Evolutionary conservation across 2,888 invertebrate species (phyloP), one percentile per base, ranked within the genome.

Genomic region (Spialia ferax): DNA sequence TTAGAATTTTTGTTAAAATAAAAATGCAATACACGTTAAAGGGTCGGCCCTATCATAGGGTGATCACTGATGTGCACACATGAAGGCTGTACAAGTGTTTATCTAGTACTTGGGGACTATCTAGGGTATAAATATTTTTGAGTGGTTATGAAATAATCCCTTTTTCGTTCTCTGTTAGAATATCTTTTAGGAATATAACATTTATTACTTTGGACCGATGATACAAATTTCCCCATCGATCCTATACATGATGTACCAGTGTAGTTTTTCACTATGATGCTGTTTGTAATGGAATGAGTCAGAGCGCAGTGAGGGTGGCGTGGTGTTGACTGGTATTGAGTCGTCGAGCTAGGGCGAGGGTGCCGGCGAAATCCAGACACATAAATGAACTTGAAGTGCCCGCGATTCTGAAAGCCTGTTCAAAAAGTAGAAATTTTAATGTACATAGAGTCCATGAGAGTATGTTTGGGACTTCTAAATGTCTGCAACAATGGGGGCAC

Each of bases 261-360:
- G n/a, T 15, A 26, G 38, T 42, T 42, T 22, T 52, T 29, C 60
- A n/a, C 18, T 26, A n/a, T 13, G 11, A 18, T 61, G 20, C 18
- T 20, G 29, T 29, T 6, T 60, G 45, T 15, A 59, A 42, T 50
- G 11, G 55, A 52, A 13, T 63, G 63, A 63, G 45, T 56, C 63
- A 63, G 42, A 26, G 20, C 38, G 59, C 45, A 45, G 48, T 29
- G 50, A 61, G 61, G 61, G 61, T 38, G 10, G 60, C n/a, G 8
- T 22, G 8, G 23, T 45, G 60, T 61, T 50, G 48, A 11, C 42
- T 63, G 15, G 26, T 64, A 57, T 57, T 60, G 60, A 56, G 32
- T 56, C 56, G 48, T 45, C 26, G 38, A 32, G 59, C 59, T 57
- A 52, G 65, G 65, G 65, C 59, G 65, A 65, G 65, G 65, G 65